phyloP scores from a whole-genome alignment of 2,888 invertebrate genomes.

The Drosophila trichaetosa region DNA sequence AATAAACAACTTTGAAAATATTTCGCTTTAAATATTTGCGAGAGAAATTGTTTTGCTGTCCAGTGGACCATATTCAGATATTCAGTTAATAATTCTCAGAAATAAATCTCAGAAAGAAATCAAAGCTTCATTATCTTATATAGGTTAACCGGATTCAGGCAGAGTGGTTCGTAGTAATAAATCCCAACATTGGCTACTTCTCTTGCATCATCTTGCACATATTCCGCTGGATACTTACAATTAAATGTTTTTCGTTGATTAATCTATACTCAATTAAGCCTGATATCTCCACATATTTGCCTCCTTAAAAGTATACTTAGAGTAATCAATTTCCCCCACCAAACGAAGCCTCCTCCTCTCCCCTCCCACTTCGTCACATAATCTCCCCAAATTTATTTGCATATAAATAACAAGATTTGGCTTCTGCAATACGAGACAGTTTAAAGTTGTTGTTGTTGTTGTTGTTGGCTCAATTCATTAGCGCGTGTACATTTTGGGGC shows the following conservation, averaged over 20 bases:
- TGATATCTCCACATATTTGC: neutral
- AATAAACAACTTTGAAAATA: neutral
- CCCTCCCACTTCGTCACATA: accelerated
- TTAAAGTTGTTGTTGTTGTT: slow-evolving; percentile 1
- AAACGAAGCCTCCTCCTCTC: neutral
- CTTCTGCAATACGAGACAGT: slow-evolving; percentile 38
- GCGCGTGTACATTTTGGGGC: slow-evolving; percentile 30
- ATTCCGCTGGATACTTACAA: neutral
- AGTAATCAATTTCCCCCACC: neutral
- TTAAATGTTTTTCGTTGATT: neutral
- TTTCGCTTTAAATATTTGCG: neutral
- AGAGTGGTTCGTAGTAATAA: neutral
- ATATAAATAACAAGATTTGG: slow-evolving; percentile 61
- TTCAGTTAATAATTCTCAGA: neutral
- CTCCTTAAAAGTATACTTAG: neutral
- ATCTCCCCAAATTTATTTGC: slow-evolving; percentile 18
- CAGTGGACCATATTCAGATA: neutral
- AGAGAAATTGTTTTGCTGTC: neutral
- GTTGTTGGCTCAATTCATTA: slow-evolving; percentile 49
- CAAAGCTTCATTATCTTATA: neutral
- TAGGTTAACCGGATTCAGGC: neutral
- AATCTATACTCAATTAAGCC: neutral
- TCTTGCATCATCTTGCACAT: neutral
- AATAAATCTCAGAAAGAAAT: neutral
- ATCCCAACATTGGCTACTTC: neutral